Percentiles rank a stretch among this genome's conserved stretches.
Evolutionary conservation across 2,113 vertebrate species (phyloP).

Genomic region (Trichechus manatus): DNA sequence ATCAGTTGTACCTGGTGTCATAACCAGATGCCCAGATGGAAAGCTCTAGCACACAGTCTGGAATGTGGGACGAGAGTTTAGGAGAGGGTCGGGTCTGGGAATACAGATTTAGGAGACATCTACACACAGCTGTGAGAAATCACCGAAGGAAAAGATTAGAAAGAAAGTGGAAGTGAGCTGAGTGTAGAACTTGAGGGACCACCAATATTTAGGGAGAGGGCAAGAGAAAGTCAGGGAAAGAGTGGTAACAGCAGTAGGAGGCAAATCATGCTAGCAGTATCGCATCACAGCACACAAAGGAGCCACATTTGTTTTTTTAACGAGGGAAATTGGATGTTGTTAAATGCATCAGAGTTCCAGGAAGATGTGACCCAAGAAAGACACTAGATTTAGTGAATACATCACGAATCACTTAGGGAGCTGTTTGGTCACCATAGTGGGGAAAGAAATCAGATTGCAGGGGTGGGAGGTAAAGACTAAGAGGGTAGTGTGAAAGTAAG

Average conservation of each 20-base stretch:
- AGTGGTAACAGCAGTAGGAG: background rate
- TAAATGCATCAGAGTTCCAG: background rate
- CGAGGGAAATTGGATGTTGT: background rate
- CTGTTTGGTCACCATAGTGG: background rate
- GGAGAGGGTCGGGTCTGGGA: background rate
- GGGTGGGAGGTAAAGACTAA: background rate
- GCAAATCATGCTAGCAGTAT: background rate
- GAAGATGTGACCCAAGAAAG: background rate
- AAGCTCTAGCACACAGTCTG: background rate
- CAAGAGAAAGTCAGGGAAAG: background rate
- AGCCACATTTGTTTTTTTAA: background rate
- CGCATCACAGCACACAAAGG: background rate
- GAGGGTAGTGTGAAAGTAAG: background rate
- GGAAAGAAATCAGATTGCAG: background rate
- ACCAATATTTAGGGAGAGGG: background rate
- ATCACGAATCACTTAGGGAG: background rate
- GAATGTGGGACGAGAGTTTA: constrained; percentile 32
- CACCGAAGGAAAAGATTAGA: background rate
- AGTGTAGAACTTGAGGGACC: background rate
- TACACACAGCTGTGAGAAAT: background rate
- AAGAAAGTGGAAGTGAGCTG: background rate
- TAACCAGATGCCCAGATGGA: constrained; percentile 31
- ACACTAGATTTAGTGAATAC: background rate
- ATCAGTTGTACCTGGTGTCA: background rate
- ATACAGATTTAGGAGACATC: background rate